These are phyloP conservation scores for Eupsittula cactorum DNA, from an alignment of 2,113 vertebrate species.

Conservation along the genomic window DNA sequence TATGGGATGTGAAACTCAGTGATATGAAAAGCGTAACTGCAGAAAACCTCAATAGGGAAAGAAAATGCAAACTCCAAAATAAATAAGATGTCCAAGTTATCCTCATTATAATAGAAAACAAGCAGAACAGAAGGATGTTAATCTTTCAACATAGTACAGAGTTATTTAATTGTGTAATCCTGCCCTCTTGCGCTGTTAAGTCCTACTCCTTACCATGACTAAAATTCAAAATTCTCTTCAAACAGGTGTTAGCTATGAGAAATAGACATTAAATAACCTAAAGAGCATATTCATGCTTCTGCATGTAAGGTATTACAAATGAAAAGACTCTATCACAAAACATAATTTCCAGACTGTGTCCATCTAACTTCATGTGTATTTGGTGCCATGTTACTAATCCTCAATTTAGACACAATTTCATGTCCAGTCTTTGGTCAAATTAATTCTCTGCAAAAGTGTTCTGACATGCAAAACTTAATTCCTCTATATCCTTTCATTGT, in stretches of 20 bases:
- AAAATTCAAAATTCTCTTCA: neutral
- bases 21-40: neutral
- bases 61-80: neutral
- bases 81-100: neutral
- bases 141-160: neutral
- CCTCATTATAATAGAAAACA: neutral
- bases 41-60: neutral
- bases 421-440: neutral
- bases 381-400: neutral
- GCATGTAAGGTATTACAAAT: neutral
- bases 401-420: neutral
- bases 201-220: neutral
- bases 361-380: neutral
- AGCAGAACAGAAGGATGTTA: neutral
- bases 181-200: neutral
- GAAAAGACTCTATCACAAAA: neutral
- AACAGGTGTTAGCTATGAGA: neutral
- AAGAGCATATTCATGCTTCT: neutral
- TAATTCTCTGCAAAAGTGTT: neutral
- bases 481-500: neutral
- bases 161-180: neutral
- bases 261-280: neutral
- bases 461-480: neutral
- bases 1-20: neutral
- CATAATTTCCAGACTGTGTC: neutral